Conservation (phyloP, 2,888 invertebrate genomes). For the Calephelis perditalis region DNA sequence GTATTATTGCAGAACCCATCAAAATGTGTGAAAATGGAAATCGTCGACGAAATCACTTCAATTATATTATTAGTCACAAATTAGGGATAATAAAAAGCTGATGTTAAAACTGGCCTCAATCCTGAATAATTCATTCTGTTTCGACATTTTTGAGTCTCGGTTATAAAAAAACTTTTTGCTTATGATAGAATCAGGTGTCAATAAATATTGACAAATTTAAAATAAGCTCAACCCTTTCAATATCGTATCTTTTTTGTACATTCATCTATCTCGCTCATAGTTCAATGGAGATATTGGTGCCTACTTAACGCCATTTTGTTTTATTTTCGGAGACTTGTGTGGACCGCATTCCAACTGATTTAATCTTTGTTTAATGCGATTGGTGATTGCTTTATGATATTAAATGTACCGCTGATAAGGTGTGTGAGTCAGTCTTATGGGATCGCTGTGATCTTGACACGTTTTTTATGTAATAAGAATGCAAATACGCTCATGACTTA, state of each 20-base stretch:
- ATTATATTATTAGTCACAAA: no score
- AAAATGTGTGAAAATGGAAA: no score
- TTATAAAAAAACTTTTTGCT: no score
- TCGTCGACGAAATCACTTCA: no score
- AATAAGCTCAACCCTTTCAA: slow-evolving; percentile 27
- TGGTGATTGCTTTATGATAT: slow-evolving; percentile 62
- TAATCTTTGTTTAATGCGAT: slow-evolving; percentile 48
- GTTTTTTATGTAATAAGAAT: no score
- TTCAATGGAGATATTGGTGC: slow-evolving; percentile 39
- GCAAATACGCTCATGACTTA: no score
- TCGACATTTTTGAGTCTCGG: no score
- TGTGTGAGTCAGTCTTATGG: slow-evolving; percentile 23
- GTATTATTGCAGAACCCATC: no score
- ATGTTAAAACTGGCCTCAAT: no score
- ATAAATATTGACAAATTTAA: slow-evolving; percentile 10
- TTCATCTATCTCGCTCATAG: neutral
- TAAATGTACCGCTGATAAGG: slow-evolving; percentile 51
- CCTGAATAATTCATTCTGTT: no score
- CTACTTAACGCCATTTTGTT: slow-evolving; percentile 73
- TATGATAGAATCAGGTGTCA: neutral
- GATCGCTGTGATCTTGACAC: no score
- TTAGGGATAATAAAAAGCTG: no score
- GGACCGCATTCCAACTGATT: slow-evolving; percentile 60
- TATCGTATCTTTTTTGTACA: neutral
- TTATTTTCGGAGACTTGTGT: slow-evolving; percentile 62